Percentiles rank a stretch among this genome's conserved stretches.
These are phyloP conservation scores for Aegithalos caudatus DNA, from an alignment of 2,113 vertebrate genomes.

Conservation along the genomic window DNA sequence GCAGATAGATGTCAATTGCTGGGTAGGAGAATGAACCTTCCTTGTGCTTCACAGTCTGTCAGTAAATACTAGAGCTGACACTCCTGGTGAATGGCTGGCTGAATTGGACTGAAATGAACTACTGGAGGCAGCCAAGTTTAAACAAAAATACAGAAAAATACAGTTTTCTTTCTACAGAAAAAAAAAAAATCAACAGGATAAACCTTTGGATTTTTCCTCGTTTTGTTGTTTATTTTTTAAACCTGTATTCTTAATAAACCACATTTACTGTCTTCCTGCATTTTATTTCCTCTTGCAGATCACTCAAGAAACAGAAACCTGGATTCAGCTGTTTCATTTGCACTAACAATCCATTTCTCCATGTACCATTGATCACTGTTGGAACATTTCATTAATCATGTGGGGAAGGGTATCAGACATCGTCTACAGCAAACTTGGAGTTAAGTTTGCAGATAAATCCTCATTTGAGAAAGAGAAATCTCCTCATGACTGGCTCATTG, in stretches of 20 bases:
- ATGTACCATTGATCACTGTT: background rate
- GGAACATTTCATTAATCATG: background rate
- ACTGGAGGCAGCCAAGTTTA: background rate
- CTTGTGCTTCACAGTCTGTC: background rate
- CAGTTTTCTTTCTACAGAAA: background rate
- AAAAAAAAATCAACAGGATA: background rate
- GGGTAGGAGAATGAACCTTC: background rate
- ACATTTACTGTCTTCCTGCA: background rate
- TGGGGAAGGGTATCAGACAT: background rate
- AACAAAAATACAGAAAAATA: background rate
- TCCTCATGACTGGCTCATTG: background rate
- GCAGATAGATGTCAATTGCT: background rate
- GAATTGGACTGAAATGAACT: background rate
- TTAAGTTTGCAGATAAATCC: background rate
- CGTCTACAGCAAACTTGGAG: background rate
- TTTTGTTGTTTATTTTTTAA: background rate
- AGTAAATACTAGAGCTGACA: background rate
- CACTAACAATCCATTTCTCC: background rate
- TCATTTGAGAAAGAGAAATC: background rate
- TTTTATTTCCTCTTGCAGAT: background rate
- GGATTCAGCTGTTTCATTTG: background rate
- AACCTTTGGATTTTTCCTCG: background rate
- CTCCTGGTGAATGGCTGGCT: background rate
- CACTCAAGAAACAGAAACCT: background rate
- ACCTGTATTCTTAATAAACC: background rate